Evolutionary conservation across 2,797 vertebrate species (phyloP), one percentile per base, ranked within the genome.

Genomic region (Labroides dimidiatus): DNA sequence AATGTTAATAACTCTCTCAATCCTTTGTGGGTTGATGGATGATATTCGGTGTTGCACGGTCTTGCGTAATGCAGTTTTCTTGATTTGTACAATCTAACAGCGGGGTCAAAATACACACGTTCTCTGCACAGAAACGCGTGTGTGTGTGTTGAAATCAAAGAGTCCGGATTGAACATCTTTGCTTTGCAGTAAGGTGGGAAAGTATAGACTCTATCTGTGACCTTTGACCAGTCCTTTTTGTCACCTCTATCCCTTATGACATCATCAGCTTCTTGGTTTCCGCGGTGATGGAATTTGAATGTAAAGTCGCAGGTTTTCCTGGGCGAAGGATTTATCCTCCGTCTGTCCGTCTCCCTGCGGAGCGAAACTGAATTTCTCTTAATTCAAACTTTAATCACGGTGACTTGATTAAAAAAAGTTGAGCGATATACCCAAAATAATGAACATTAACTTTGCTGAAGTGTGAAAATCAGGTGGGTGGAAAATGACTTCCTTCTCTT

Each of bases 1-100:
- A 72, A 66, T 61, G 47, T 77, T 72, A 68, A 67, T 42, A 60
- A 67, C 55, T 72, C 69, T 44, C 68, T 20, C 7, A 58, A 10
- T 63, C 44, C 53, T 52, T 65, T 41, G 60, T 27, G 36, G 12
- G 50, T 47, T 8, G 21, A 42, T 0, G 41, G 43, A n/a, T 0
- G 27, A 50, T 44, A 54, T 44, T 56, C 53, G 24, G 10, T 23
- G 3, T 77, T 79, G 64, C 69, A 44, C 60, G 3, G 1, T 75
- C 49, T 82, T 73, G 72, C 72, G 37, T 71, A 15, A 80, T 63
- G 27, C 13, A 37, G 42, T 7, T 60, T 56, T 3, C 39, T 57
- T 62, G 16, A 82, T 54, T 19, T 73, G 33, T 7, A 20, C 1
- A 21, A 0, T 59, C 14, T 43, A 33, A 6, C 30, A 33, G 17